Conservation (phyloP, 2,113 vertebrate species). For the Malurus melanocephalus region DNA sequence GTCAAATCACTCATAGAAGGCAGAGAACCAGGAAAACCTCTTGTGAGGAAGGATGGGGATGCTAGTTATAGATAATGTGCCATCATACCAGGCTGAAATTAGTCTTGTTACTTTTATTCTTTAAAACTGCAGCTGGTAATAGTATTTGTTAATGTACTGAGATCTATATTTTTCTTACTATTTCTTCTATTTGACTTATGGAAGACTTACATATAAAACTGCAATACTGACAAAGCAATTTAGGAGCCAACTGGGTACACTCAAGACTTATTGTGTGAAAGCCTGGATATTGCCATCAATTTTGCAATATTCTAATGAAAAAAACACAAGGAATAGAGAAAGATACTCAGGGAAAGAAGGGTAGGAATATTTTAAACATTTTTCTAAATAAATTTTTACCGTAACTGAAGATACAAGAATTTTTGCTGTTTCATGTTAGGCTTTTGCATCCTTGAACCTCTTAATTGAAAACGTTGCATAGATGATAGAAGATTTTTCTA, state of each 20-base stretch:
- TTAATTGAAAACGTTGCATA: neutral
- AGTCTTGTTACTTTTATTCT: conserved; percentile 20
- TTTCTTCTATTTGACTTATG: conserved; percentile 39
- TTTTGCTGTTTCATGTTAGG: conserved; percentile 71
- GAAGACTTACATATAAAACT: conserved; percentile 28
- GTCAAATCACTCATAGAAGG: conserved; percentile 35
- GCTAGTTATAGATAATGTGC: conserved; percentile 3
- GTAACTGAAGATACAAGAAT: conserved; percentile 74
- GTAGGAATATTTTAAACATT: conserved; percentile 44
- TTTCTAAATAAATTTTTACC: conserved; percentile 21
- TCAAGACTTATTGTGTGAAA: conserved; percentile 59
- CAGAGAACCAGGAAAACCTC: conserved; percentile 25
- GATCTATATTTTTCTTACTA: conserved; percentile 9
- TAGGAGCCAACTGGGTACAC: conserved; percentile 20
- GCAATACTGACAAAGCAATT: conserved; percentile 34
- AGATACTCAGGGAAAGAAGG: conserved; percentile 60
- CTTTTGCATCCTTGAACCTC: conserved; percentile 1
- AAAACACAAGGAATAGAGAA: conserved; percentile 70
- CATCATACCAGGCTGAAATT: conserved; percentile 37
- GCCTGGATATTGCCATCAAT: conserved; percentile 79
- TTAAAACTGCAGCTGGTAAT: conserved; percentile 12
- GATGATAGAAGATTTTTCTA: neutral
- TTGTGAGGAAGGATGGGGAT: conserved; percentile 1
- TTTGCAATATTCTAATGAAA: conserved; percentile 76
- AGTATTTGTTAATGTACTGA: neutral